Percentiles rank a stretch among this genome's conserved stretches.
Evolutionary conservation across 2,888 invertebrate genomes (phyloP).

Genomic region (Myathropa florea): DNA sequence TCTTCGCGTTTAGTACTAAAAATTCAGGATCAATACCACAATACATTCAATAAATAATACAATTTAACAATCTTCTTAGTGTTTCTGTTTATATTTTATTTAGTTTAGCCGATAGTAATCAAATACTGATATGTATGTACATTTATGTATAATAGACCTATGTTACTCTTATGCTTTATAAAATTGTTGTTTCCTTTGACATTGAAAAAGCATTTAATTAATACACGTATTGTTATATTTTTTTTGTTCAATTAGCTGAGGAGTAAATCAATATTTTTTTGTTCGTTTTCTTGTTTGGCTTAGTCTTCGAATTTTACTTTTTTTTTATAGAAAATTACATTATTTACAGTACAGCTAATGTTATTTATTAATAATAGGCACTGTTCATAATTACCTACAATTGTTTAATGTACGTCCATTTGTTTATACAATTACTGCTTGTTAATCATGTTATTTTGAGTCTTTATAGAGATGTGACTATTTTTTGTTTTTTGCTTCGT

Average conservation of each 20-base stretch:
- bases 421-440: slow-evolving; percentile 35
- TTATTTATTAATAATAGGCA: slow-evolving; percentile 59
- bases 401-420: background rate
- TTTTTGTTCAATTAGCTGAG: background rate
- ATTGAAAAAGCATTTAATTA: slow-evolving; percentile 49
- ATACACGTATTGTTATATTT: background rate
- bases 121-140: slow-evolving; percentile 67
- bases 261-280: background rate
- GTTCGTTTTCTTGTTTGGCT: slow-evolving; percentile 1
- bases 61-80: slow-evolving; percentile 44
- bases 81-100: background rate
- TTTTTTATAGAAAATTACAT: slow-evolving; percentile 45
- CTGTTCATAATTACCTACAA: slow-evolving; percentile 68
- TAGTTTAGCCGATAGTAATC: slow-evolving; percentile 9
- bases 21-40: slow-evolving; percentile 55
- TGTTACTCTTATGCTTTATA: slow-evolving; percentile 14
- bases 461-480: slow-evolving; percentile 7
- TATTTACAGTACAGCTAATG: slow-evolving; percentile 33
- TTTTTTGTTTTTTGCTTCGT: slow-evolving; percentile 31
- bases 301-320: background rate
- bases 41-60: slow-evolving; percentile 37
- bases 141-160: slow-evolving; percentile 37
- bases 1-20: slow-evolving; percentile 42
- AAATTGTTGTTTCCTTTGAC: slow-evolving; percentile 15
- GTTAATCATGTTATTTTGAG: background rate